Base-by-base conservation (phyloP, 2,888 invertebrate species). In the Thecophora atra region DNA sequence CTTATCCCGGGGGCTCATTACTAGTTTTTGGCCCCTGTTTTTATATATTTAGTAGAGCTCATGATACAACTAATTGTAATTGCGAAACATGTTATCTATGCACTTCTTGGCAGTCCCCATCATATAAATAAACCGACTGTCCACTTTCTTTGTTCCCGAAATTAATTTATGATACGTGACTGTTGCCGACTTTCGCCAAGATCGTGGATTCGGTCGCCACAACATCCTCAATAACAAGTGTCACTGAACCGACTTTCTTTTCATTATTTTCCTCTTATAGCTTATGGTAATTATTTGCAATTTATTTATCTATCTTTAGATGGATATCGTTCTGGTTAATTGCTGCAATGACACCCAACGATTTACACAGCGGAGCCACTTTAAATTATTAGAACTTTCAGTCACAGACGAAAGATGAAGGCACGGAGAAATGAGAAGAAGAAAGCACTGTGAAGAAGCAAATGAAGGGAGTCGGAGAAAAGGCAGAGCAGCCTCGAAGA, bases 261-360 rank as follows among this genome's bases (percentile, higher is more conserved):
- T n/a, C n/a, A n/a, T n/a, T n/a, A n/a, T n/a, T 77, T 79, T 76
- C 75, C 58, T 42, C 24, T 76, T 80, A 77, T 81, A 81, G n/a
- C n/a, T 81, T 81, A 81, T 82, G 81, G 82, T 83, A 83, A 82
- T 83, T 79, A 79, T 82, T 76, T 77, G 76, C 81, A 82, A 82
- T 82, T 82, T 80, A 66, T 74, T 71, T 47, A 26, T 70, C 62
- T 70, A 24, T 26, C 21, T 70, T 47, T 51, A 66, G 74, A 72
- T 72, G 68, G 66, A 64, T 72, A 72, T 72, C 71, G 65, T 37
- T 26, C 24, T 70, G 56, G 72, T 68, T 70, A 54, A 64, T 71
- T 72, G 65, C 56, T 52, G 51, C 62, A 65, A 63, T 72, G 64
- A 42, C 69, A 65, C 65, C 24, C 67, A 21, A 24, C 62, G 42